phyloP scores from a whole-genome alignment of 2,888 invertebrate genomes.

The Leptopilina myrica region DNA sequence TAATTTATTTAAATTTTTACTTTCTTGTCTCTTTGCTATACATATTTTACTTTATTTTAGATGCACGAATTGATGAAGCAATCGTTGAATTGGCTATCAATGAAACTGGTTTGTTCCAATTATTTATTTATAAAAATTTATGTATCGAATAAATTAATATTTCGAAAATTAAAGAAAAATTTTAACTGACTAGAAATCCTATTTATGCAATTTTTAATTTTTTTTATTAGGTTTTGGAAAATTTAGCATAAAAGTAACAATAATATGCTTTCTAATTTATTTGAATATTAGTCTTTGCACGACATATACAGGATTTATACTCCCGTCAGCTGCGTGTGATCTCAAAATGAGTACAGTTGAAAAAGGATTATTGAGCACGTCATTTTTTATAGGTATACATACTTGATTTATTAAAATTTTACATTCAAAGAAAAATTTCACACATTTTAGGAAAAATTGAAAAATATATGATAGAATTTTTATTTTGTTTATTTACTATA shows the following conservation, averaged over 20 bases:
- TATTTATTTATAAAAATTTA: no score
- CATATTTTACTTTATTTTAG: background rate
- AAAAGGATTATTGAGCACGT: slow-evolving; percentile 87
- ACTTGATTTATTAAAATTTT: no score
- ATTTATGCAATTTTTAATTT: no score
- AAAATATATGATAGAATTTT: no score
- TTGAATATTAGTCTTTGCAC: slow-evolving; percentile 90
- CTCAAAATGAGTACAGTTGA: slow-evolving; percentile 87
- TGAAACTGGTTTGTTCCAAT: background rate
- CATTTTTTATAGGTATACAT: slow-evolving; percentile 84
- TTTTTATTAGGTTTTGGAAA: slow-evolving; percentile 84
- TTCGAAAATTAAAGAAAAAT: no score
- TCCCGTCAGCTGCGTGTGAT: slow-evolving; percentile 90
- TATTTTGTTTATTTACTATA: no score
- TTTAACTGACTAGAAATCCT: no score
- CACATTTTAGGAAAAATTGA: no score
- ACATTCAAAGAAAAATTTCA: no score
- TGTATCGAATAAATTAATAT: no score
- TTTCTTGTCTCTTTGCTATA: background rate
- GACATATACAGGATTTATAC: slow-evolving; percentile 87
- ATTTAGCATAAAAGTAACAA: slow-evolving; percentile 87
- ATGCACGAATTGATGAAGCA: background rate
- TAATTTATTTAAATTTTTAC: background rate
- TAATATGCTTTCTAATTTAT: slow-evolving; percentile 88
- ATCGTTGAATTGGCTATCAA: slow-evolving; percentile 1